Evolutionary conservation across 23 tunicate genomes (phyloP).

Genomic region (Halocynthia roretzi): DNA sequence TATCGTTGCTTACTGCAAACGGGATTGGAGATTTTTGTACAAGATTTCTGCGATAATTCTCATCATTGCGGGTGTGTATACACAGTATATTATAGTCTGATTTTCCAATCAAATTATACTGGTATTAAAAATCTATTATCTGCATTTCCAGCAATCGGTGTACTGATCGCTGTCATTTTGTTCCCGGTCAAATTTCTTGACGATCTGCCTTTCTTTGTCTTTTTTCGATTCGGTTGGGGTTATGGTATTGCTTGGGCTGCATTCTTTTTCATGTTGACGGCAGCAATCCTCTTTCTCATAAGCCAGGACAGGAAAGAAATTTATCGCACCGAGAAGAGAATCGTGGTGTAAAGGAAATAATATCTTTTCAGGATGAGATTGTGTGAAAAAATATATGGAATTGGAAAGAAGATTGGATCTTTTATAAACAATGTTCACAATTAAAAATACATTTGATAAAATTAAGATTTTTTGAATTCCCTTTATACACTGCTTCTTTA

Average conservation of each 20-base stretch:
- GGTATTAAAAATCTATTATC: neutral
- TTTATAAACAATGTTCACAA: too few species aligned
- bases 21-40: slow-evolving; percentile 84
- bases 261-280: slow-evolving; percentile 69
- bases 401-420: too few species aligned
- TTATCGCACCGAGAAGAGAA: slow-evolving; percentile 53
- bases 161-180: slow-evolving; percentile 73
- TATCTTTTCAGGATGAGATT: too few species aligned
- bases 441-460: too few species aligned
- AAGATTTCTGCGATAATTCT: slow-evolving; percentile 81
- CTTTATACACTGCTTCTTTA: too few species aligned
- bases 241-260: slow-evolving; percentile 99
- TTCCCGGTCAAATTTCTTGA: slow-evolving; percentile 79
- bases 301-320: slow-evolving; percentile 86
- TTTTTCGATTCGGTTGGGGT: slow-evolving; percentile 94
- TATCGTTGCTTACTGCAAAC: slow-evolving; percentile 82
- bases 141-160: slow-evolving; percentile 50
- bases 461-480: too few species aligned
- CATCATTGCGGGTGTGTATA: slow-evolving; percentile 52
- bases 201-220: slow-evolving; percentile 79
- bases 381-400: too few species aligned
- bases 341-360: slow-evolving; percentile 29
- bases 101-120: neutral
- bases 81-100: neutral
- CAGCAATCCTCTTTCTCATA: slow-evolving; percentile 76